These are phyloP conservation scores for Penaeus indicus DNA, from an alignment of 1,140 invertebrate species.

Conservation along the genomic window DNA sequence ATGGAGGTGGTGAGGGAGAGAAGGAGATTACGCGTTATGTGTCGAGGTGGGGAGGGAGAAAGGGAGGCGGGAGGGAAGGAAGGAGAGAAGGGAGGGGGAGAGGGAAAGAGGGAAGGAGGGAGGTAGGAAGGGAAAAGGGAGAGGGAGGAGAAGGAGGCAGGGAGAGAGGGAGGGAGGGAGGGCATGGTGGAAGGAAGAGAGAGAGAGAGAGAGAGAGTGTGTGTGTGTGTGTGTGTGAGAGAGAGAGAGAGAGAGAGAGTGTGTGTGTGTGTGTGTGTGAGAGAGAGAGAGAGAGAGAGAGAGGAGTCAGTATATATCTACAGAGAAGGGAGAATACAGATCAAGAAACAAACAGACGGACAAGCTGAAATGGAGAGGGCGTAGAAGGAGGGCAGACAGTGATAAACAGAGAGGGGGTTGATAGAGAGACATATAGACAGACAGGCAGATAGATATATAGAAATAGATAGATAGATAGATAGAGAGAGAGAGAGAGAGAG, in stretches of 20 bases:
- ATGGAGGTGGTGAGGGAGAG: not conserved
- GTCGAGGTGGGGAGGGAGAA: not conserved
- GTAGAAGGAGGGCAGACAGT: not conserved
- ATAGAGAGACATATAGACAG: not conserved
- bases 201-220: not conserved
- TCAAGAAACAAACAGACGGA: not conserved
- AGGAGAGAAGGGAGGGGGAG: not conserved
- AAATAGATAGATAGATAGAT: not conserved
- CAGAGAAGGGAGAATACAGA: not conserved
- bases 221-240: not conserved
- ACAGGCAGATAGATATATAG: not conserved
- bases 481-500: not conserved
- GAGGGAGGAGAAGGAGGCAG: too few species aligned
- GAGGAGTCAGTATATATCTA: not conserved
- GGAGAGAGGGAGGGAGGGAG: not conserved
- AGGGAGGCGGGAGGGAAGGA: not conserved
- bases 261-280: not conserved
- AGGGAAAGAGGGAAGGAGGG: not conserved
- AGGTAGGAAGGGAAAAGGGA: not conserved
- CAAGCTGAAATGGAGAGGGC: not conserved
- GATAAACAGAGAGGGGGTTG: not conserved
- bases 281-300: not conserved
- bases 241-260: not conserved
- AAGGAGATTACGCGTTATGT: not conserved
- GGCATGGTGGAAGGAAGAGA: not conserved